Evolutionary conservation across 2,113 vertebrate species (phyloP).

Genomic region (Nothocercus julius): DNA sequence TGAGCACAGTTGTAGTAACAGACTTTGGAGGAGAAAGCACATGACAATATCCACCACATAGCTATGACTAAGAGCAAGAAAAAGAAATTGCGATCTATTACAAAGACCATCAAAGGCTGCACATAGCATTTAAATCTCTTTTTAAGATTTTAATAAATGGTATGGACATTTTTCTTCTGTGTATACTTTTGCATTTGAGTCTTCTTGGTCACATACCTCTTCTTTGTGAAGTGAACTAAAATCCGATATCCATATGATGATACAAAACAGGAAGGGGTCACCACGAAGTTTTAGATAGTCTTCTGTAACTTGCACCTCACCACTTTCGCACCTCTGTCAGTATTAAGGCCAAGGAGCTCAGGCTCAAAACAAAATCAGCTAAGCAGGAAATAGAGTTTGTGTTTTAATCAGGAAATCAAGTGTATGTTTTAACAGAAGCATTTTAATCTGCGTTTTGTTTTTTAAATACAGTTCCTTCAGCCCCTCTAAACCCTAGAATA

Average conservation of each 20-base stretch:
- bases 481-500: constrained; percentile 73
- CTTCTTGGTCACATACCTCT: background rate
- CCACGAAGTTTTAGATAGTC: background rate
- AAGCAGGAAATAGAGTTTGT: background rate
- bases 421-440: background rate
- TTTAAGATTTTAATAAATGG: background rate
- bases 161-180: background rate
- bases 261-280: background rate
- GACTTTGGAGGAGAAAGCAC: background rate
- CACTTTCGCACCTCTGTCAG: background rate
- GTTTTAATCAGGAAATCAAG: background rate
- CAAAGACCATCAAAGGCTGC: background rate
- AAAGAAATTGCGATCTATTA: background rate
- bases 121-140: background rate
- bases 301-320: background rate
- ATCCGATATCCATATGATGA: background rate
- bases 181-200: background rate
- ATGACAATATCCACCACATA: background rate
- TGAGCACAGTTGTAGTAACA: background rate
- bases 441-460: background rate
- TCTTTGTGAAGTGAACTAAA: background rate
- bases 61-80: background rate
- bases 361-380: background rate
- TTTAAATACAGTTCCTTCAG: constrained; percentile 66
- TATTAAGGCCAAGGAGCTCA: background rate